Conservation (phyloP, 2,113 vertebrate genomes). For the Anarhynchus alexandrinus region DNA sequence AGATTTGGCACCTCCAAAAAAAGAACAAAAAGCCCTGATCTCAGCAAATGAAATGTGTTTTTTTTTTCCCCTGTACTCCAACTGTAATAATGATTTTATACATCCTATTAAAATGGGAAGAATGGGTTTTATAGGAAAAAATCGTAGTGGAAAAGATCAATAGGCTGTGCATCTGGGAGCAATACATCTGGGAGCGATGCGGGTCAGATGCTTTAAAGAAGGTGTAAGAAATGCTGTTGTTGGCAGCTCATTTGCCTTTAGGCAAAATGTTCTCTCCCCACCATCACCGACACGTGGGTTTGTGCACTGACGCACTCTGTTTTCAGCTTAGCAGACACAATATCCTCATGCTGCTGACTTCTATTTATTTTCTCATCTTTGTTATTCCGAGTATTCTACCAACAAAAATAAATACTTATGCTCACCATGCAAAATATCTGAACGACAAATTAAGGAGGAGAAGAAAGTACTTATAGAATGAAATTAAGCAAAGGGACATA, state of each 20-base stretch:
- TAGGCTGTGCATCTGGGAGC: background rate
- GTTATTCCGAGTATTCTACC: background rate
- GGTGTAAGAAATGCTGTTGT: background rate
- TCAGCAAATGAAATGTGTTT: background rate
- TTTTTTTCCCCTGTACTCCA: background rate
- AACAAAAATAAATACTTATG: background rate
- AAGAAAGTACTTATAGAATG: background rate
- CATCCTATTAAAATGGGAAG: background rate
- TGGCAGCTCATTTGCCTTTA: background rate
- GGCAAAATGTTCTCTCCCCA: background rate
- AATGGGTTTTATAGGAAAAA: background rate
- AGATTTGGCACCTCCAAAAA: conserved; percentile 53
- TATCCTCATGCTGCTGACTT: background rate
- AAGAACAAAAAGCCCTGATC: conserved; percentile 34
- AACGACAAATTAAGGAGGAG: background rate
- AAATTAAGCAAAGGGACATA: background rate
- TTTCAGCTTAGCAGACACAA: conserved; percentile 31
- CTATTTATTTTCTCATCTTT: background rate
- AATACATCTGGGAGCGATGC: background rate
- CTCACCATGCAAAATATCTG: background rate
- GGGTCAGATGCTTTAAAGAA: background rate
- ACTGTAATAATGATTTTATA: background rate
- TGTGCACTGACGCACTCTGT: background rate
- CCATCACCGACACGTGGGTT: background rate
- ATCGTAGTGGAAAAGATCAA: background rate